Evolutionary conservation across 2,888 invertebrate genomes (phyloP), one percentile per base, ranked within the genome.

Genomic region (Malthinus flaveolus): DNA sequence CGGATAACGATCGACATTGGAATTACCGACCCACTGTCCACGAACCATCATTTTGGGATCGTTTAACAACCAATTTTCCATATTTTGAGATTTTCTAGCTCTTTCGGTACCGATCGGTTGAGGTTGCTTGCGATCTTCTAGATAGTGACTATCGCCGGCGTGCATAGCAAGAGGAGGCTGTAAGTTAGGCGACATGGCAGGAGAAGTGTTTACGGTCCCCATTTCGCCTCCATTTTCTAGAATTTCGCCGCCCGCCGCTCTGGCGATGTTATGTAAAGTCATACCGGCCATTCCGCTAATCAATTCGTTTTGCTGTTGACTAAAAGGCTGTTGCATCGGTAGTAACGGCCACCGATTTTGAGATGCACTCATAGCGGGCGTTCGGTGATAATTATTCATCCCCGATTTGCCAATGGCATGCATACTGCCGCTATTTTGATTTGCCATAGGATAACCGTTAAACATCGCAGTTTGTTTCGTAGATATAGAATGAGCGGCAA

Each of bases 101-200:
- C 93, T 84, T 79, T 92, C 93, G 0, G 91, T 92, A 65, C 93
- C 93, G 75, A 93, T 93, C 49, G 93, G 92, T 59, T 75, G 77
- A 12, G 73, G 73, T 45, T 81, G 79, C 78, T 88, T 86, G 31
- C 83, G 75, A 59, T 83, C 83, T 62, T 83, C 83, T 39, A 79
- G 68, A 59, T 73, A 71, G 54, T 71, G 70, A 49, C 36, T 60
- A 45, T 68, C 67, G 10, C 56, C 62, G 9, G 64, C 57, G 10
- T 63, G 66, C n/a, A 66, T 49, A 49, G 66, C 70, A 49, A 68
- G 67, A 11, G 65, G 62, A 6, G 71, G 67, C 6, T 70, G 70
- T 31, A 75, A 68, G 61, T 75, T 75, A 4, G 80, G 79, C 32
- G 80, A 79, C 78, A 79, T 79, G 31, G 76, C 81, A 34, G 80